Base-by-base conservation (phyloP, 92 coral and sea anemone species). In the Epizoanthus fatuus region DNA sequence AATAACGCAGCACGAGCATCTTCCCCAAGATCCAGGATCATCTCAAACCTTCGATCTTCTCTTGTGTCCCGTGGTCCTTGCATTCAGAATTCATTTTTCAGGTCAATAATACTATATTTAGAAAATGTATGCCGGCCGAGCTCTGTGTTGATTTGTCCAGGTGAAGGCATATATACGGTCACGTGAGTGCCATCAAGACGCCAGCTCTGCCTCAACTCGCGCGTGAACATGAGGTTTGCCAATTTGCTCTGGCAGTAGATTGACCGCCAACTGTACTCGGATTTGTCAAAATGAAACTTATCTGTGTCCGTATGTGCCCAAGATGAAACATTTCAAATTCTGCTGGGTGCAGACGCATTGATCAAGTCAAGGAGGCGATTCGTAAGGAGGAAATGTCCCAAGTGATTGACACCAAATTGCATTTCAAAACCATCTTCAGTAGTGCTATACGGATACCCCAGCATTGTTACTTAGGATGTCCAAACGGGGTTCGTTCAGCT, bases 391-490 rank as follows among this genome's bases (percentile, higher is more conserved):
- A 96, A 96, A 81, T 96, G 98, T 22, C 25, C 25, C 25, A 22
- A 22, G 25, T 22, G 25, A 22, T 22, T 22, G 25, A 22, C 25
- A 22, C 93, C 98, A 32, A 96, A 79, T 70, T 92, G 95, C 94
- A 90, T 87, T 77, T 96, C 98, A 70, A 90, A 94, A 62, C 98
- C 98, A 56, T 96, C 98, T 72, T 90, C 82, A 8, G 94, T 95
- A 54, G 81, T 83, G 89, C 76, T 65, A 32, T 86, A 85, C 7
- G 89, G 88, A 64, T 91, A 88, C 66, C 14, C 98, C 98, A 63
- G 98, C 98, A 87, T 94, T 96, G 91, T 94, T 96, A 51, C 94
- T 92, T 72, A 96, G 78, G 67, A 96, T 86, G 79, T 96, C 92
- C 4, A 96, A 47, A 20, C 92, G 90, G 7, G 94, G 69, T 75